Base-by-base conservation (phyloP, 2,888 invertebrate genomes). In the Deladenus siricidicola region DNA sequence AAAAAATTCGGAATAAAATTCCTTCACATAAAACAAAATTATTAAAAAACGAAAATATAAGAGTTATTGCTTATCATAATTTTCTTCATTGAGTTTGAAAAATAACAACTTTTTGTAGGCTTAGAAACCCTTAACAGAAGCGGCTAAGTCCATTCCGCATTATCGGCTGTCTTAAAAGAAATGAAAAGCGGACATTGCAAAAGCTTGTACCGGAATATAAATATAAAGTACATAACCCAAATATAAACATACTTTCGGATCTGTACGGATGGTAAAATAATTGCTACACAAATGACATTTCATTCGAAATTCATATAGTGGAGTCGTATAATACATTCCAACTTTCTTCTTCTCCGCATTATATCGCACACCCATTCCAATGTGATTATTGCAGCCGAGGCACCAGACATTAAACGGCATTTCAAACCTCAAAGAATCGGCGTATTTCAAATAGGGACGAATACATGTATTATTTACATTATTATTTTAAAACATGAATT, bases 321-420 rank as follows among this genome's bases (percentile, higher is more conserved):
- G 96, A 0, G 98, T 98, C 1, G 62, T 66, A 42, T 71, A 60
- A 80, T 98, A 98, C 89, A 92, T 96, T 68, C 96, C 98, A 54
- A 91, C 78, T 75, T 84, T 84, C 39, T 80, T 81, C 75, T 84
- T 84, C 74, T 84, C 84, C 23, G 84, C 84, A 78, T 85, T 98
- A 80, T 98, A 98, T 53, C 98, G 85, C 0, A 98, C 96, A 0
- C 98, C 96, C 94, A 96, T 98, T 30, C 94, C 98, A 59, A 99
- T 91, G 79, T 96, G 98, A 82, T 91, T 96, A 66, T 88, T 87
- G 80, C 98, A 98, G 56, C 94, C 94, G 43, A 90, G 89, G 73
- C 98, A 99, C 98, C 98, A 98, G 72, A 98, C 96, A 81, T 98
- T 98, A 79, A 92, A 98, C 0, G 98, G 98, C 94, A 98, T 93